Evolutionary conservation across 2,113 vertebrate genomes (phyloP).

Genomic region (Mustelus asterias): DNA sequence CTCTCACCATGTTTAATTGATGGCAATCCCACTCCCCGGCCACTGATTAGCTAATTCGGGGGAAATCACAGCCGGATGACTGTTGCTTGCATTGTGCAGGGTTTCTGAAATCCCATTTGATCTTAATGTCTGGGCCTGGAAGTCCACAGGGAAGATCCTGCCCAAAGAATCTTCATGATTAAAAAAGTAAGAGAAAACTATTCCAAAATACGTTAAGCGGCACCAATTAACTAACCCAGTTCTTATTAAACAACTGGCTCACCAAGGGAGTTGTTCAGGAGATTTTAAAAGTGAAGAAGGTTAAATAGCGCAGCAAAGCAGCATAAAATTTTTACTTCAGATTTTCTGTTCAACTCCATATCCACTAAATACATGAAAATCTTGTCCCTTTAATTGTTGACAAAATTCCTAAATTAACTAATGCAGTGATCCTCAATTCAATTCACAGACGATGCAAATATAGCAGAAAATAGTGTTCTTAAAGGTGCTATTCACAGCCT

Average conservation of each 20-base stretch:
- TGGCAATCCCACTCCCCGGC: neutral
- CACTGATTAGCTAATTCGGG: neutral
- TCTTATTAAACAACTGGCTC: neutral
- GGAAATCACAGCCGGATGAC: neutral
- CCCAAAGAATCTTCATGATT: neutral
- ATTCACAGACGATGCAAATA: conserved; percentile 3
- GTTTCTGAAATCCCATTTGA: too few relatives aligned
- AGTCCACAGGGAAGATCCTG: neutral
- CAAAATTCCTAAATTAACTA: neutral
- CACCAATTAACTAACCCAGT: neutral
- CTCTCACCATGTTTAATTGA: neutral
- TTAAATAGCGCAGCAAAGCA: neutral
- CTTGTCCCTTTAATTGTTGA: neutral
- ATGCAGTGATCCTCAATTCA: neutral
- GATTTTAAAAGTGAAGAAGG: neutral
- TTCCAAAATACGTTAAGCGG: neutral
- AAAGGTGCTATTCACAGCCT: neutral
- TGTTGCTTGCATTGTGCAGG: neutral
- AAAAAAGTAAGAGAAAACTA: neutral
- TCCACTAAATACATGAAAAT: neutral
- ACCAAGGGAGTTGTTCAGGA: neutral
- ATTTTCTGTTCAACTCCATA: neutral
- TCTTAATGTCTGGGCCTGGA: neutral
- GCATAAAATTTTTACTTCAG: neutral
- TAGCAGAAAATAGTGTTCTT: neutral